A percentile compares a stretch with the other conserved stretches of the same genome.
These are phyloP conservation scores for Dryadula phaetusa DNA, from an alignment of 2,888 invertebrate species.

Conservation along the genomic window DNA sequence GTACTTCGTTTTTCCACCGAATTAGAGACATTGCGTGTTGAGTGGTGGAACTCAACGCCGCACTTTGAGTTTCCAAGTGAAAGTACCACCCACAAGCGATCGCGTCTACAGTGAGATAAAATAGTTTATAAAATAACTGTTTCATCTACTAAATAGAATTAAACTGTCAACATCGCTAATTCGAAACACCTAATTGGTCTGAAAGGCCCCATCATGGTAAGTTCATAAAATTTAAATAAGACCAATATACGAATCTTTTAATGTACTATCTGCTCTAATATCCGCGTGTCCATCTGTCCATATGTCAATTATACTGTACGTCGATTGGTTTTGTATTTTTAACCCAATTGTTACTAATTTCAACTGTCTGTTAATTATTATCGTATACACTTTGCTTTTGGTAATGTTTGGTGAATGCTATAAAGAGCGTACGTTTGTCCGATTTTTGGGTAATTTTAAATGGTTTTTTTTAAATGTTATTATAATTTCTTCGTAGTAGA, in stretches of 20 bases:
- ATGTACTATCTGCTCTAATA: slow-evolving; percentile 36
- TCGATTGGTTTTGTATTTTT: slow-evolving; percentile 35
- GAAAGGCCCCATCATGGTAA: slow-evolving; percentile 17
- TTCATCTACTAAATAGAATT: neutral
- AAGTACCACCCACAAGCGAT: too few species aligned
- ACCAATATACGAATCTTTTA: slow-evolving; percentile 30
- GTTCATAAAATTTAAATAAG: slow-evolving; percentile 34
- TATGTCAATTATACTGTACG: slow-evolving; percentile 39
- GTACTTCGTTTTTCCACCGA: too few species aligned
- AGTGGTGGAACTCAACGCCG: too few species aligned
- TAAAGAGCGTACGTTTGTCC: too few species aligned
- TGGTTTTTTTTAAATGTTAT: too few species aligned
- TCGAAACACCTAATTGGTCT: slow-evolving; percentile 7
- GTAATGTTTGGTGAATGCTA: slow-evolving; percentile 16
- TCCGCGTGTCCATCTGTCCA: slow-evolving; percentile 28
- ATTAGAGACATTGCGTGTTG: too few species aligned
- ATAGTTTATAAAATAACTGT: too few species aligned
- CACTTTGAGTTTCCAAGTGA: too few species aligned
- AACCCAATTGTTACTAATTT: slow-evolving; percentile 30
- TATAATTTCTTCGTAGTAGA: too few species aligned
- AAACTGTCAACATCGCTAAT: neutral
- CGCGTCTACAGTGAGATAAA: too few species aligned
- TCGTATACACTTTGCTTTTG: slow-evolving; percentile 8
- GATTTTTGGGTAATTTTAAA: too few species aligned
- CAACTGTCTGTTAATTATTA: slow-evolving; percentile 25